These are phyloP conservation scores for Falco punctatus DNA, from an alignment of 2,113 vertebrate species.

Conservation along the genomic window DNA sequence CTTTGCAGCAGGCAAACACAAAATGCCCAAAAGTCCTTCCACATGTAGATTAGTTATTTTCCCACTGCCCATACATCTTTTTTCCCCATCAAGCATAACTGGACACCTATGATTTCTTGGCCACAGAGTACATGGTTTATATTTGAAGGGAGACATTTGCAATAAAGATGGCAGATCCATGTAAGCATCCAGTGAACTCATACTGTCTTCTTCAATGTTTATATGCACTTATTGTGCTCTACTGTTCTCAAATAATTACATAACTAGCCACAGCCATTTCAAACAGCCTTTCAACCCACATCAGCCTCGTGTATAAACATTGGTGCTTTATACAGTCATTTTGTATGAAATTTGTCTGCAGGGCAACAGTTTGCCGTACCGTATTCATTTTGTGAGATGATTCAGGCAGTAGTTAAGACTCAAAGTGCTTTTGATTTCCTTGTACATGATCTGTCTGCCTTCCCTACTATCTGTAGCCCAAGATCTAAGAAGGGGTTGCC, in stretches of 20 bases:
- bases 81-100: neutral
- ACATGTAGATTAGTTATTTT: neutral
- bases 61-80: neutral
- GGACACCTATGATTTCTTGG: neutral
- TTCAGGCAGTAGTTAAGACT: conserved; percentile 50
- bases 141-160: conserved; percentile 3
- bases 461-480: neutral
- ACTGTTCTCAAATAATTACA: conserved; percentile 58
- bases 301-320: conserved; percentile 19
- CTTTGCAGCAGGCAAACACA: neutral
- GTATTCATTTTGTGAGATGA: conserved; percentile 46
- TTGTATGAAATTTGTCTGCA: conserved; percentile 53
- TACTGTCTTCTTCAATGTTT: conserved; percentile 51
- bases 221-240: conserved; percentile 48
- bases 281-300: conserved; percentile 55
- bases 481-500: conserved; percentile 3
- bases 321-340: conserved; percentile 38
- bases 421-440: conserved; percentile 42
- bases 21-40: neutral
- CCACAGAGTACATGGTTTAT: neutral
- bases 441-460: conserved; percentile 30
- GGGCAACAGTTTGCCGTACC: conserved; percentile 23
- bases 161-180: neutral
- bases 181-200: conserved; percentile 50
- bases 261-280: conserved; percentile 38